Evolutionary conservation across 2,888 invertebrate species (phyloP), one percentile per base, ranked within the genome.

Genomic region (Prosapia bicincta): DNA sequence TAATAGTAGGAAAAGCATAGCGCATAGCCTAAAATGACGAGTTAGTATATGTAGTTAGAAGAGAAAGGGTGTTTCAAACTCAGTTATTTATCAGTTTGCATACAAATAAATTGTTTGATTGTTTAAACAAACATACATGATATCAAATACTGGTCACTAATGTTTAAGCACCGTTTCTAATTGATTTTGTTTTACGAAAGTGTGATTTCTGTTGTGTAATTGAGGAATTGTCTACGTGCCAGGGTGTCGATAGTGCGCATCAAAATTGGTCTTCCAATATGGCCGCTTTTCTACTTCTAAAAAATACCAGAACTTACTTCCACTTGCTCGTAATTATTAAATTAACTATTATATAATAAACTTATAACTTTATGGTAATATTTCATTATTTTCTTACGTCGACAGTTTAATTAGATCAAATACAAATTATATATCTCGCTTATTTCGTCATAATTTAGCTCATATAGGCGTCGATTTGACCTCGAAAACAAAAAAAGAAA

Each of bases 241-340:
- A 26, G 26, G 71, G 68, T 74, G 68, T 38, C 38, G 74, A 38
- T 67, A 74, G 74, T 74, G 69, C 74, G 74, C 69, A 74, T 67
- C 74, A 54, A 24, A 68, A 23, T 43, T 38, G 38, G n/a, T 20
- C 26, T 74, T 68, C 68, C 68, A 74, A 74, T 68, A 74, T 74
- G 74, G 74, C 74, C 74, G 68, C 74, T 54, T 30, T 26, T 38
- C 75, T 66, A 74, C 76, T 76, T 72, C 79, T 79, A 75, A 79
- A 78, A 80, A 74, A 74, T 54, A 20, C 54, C 54, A 54, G 54
- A 54, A 20, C n/a, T 5, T 54, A 20, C 54, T 3, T 54, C 20
- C 54, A 54, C 20, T 54, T 54, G 5, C n/a, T 20, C 20, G 54
- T 54, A 54, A 54, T 54, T 54, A 54, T 54, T 20, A 20, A 20